Conservation (phyloP, 2,797 vertebrate genomes). For the Buphagus erythrorhynchus region DNA sequence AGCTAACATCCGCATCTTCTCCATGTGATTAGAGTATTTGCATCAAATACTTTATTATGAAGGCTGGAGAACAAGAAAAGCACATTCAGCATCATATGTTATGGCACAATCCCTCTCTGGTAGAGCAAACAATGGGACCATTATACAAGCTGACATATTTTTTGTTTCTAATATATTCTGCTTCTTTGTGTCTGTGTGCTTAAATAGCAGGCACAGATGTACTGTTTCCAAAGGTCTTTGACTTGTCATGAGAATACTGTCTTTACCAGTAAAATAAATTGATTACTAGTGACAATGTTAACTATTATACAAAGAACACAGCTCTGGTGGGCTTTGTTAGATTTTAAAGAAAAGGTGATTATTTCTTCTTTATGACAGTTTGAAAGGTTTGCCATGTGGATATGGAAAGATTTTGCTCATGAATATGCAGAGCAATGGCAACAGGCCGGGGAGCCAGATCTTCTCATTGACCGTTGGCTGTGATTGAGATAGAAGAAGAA, state of each 20-base stretch:
- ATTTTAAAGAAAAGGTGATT: conserved; percentile 67
- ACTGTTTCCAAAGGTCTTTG: conserved; percentile 77
- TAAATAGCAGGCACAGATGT: conserved; percentile 79
- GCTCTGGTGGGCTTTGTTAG: conserved; percentile 63
- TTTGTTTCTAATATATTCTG: conserved; percentile 80
- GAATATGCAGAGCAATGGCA: conserved; percentile 65
- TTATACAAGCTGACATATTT: conserved; percentile 79
- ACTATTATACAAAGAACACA: conserved; percentile 59
- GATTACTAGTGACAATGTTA: conserved; percentile 69
- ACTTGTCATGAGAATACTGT: conserved; percentile 76
- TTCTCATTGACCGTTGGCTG: conserved; percentile 41
- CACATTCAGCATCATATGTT: conserved; percentile 72
- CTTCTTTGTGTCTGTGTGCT: conserved; percentile 74
- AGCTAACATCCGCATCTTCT: conserved; percentile 59
- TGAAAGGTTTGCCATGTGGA: conserved; percentile 69
- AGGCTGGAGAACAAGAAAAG: conserved; percentile 71
- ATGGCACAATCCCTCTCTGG: conserved; percentile 73
- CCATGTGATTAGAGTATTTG: conserved; percentile 68
- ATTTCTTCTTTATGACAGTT: conserved; percentile 75
- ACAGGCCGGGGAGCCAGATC: conserved; percentile 26
- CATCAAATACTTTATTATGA: conserved; percentile 75
- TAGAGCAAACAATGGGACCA: conserved; percentile 73
- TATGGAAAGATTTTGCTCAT: conserved; percentile 62
- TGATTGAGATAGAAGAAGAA: not conserved
- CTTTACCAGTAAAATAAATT: conserved; percentile 69